These are phyloP conservation scores for Ganaspis brasiliensis DNA, from an alignment of 2,888 invertebrate species.

Conservation along the genomic window DNA sequence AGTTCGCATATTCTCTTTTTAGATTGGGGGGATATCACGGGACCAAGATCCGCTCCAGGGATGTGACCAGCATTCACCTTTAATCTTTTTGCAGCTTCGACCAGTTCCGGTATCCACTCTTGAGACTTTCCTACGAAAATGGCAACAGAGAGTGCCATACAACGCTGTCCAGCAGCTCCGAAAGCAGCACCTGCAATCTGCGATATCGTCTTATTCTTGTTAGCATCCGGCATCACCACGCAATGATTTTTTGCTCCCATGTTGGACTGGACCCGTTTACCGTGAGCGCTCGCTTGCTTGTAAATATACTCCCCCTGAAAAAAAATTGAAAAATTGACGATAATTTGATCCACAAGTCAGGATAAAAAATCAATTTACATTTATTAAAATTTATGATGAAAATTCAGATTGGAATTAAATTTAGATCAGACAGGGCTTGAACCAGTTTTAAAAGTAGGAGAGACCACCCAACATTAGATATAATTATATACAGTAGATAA, in stretches of 20 bases:
- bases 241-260: slow-evolving; percentile 99
- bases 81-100: slow-evolving; percentile 89
- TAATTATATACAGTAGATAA: no score
- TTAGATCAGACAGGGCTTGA: no score
- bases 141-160: slow-evolving; percentile 98
- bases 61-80: slow-evolving; percentile 96
- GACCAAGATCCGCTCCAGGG: slow-evolving; percentile 92
- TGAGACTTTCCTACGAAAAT: slow-evolving; percentile 92
- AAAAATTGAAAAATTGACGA: slow-evolving; percentile 39
- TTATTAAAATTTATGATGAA: no score
- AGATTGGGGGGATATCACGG: slow-evolving; percentile 96
- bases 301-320: slow-evolving; percentile 95
- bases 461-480: no score
- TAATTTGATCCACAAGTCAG: no score
- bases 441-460: no score
- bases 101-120: slow-evolving; percentile 96
- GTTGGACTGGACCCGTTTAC: slow-evolving; percentile 98
- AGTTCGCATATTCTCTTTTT: slow-evolving; percentile 91
- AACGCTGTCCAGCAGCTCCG: slow-evolving; percentile 99
- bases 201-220: slow-evolving; percentile 97
- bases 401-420: no score
- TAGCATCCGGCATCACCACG: slow-evolving; percentile 97
- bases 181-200: slow-evolving; percentile 97
- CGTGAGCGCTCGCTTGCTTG: slow-evolving; percentile 89
- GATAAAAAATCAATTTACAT: no score